phyloP scores from a whole-genome alignment of 2,797 vertebrate genomes.

The Leucoraja ocellata region DNA sequence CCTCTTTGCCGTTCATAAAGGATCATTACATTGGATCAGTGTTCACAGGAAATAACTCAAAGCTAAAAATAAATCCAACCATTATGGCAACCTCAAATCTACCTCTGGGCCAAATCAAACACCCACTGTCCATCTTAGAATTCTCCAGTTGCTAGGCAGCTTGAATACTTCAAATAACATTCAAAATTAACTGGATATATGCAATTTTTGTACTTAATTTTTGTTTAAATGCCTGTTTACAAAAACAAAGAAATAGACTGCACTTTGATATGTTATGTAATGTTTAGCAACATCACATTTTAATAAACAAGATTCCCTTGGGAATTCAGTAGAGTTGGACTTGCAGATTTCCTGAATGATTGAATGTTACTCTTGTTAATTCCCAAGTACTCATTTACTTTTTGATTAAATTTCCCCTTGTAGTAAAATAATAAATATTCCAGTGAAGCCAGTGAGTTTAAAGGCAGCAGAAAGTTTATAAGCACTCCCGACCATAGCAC shows the following conservation, averaged over 20 bases:
- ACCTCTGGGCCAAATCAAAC: not conserved
- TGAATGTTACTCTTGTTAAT: too few species aligned
- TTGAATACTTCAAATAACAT: not conserved
- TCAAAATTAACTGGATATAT: not conserved
- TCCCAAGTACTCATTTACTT: too few species aligned
- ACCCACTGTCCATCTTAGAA: not conserved
- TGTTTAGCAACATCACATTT: not conserved
- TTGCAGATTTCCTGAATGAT: too few species aligned
- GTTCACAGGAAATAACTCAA: not conserved
- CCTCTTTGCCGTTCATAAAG: not conserved
- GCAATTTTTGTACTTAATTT: not conserved
- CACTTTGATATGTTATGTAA: not conserved
- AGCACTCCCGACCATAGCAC: too few species aligned
- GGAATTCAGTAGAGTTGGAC: too few species aligned
- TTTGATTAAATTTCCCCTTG: too few species aligned
- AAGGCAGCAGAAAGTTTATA: too few species aligned
- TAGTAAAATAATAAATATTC: too few species aligned
- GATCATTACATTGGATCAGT: not conserved
- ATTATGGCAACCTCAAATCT: not conserved
- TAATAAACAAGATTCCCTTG: not conserved
- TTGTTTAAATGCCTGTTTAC: not conserved
- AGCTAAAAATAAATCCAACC: not conserved
- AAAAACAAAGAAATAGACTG: not conserved
- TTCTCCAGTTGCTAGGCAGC: not conserved
- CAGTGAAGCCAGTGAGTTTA: too few species aligned